phyloP scores from a whole-genome alignment of 2,113 vertebrate species.

The Anhinga anhinga region DNA sequence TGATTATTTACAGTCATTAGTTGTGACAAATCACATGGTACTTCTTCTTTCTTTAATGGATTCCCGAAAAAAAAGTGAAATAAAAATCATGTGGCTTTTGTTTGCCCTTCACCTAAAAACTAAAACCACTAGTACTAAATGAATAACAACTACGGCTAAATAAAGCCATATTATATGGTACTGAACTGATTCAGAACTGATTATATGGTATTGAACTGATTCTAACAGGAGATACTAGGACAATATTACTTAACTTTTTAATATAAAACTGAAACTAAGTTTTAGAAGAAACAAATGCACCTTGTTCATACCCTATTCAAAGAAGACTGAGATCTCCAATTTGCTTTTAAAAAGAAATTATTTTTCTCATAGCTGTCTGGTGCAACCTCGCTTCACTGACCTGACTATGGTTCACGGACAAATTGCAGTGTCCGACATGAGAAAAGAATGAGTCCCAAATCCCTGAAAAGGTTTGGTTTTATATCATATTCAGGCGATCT shows the following conservation, averaged over 20 bases:
- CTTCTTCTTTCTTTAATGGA: not conserved
- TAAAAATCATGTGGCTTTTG: not conserved
- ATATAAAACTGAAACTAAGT: not conserved
- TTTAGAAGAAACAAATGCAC: not conserved
- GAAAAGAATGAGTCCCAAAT: not conserved
- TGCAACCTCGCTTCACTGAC: not conserved
- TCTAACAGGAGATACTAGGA: not conserved
- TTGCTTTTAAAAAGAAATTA: not conserved
- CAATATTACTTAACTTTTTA: not conserved
- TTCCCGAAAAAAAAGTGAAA: not conserved
- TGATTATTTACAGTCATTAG: not conserved
- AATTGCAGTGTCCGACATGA: not conserved
- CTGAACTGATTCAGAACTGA: not conserved
- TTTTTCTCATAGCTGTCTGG: not conserved
- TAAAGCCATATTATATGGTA: not conserved
- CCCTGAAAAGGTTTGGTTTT: not conserved
- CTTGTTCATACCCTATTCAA: not conserved
- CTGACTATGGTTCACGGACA: not conserved
- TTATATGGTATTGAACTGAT: not conserved
- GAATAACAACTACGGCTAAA: not conserved
- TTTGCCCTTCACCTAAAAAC: not conserved
- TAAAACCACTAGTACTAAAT: not conserved
- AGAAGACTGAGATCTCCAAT: not conserved
- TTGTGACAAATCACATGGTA: not conserved
- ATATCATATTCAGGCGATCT: not conserved